A percentile compares a stretch with the other conserved stretches of the same genome.
These are phyloP conservation scores for Brachionus paranguensis DNA, from an alignment of 1,140 invertebrate genomes.

Conservation along the genomic window DNA sequence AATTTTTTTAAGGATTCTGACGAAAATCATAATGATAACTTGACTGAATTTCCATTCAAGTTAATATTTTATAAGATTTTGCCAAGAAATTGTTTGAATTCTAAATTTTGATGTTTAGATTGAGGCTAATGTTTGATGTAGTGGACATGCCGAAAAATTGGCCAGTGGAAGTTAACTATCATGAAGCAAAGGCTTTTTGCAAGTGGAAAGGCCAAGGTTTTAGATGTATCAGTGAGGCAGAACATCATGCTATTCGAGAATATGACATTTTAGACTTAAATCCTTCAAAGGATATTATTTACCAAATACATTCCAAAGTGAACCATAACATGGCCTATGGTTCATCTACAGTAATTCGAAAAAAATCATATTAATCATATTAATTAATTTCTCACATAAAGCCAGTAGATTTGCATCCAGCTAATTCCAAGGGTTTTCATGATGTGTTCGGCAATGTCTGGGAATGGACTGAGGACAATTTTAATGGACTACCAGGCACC, in stretches of 20 bases:
- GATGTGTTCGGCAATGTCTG: conserved; percentile 55
- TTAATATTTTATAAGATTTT: neutral
- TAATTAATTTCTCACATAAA: neutral
- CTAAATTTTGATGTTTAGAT: conserved; percentile 43
- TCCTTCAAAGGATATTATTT: conserved; percentile 30
- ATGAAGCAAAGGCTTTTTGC: conserved; percentile 54
- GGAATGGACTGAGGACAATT: conserved; percentile 55
- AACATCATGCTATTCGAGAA: conserved; percentile 49
- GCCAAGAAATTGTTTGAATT: neutral
- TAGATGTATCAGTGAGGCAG: conserved; percentile 50
- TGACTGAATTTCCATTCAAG: conserved; percentile 23
- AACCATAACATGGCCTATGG: conserved; percentile 43
- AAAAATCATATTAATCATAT: neutral
- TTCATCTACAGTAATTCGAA: conserved; percentile 39
- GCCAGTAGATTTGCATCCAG: conserved; percentile 50
- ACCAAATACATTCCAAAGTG: conserved; percentile 10
- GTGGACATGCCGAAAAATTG: conserved; percentile 51
- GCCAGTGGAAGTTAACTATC: conserved; percentile 54
- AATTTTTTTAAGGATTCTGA: neutral
- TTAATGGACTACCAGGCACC: conserved; percentile 50
- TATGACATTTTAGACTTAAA: conserved; percentile 43
- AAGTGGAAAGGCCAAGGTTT: conserved; percentile 50
- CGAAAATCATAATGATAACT: neutral
- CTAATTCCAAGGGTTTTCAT: conserved; percentile 48
- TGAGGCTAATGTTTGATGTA: conserved; percentile 52